A percentile compares a stretch with the other conserved stretches of the same genome.
Evolutionary conservation across 1,140 invertebrate genomes (phyloP).

Genomic region (Platorchestia sp.): DNA sequence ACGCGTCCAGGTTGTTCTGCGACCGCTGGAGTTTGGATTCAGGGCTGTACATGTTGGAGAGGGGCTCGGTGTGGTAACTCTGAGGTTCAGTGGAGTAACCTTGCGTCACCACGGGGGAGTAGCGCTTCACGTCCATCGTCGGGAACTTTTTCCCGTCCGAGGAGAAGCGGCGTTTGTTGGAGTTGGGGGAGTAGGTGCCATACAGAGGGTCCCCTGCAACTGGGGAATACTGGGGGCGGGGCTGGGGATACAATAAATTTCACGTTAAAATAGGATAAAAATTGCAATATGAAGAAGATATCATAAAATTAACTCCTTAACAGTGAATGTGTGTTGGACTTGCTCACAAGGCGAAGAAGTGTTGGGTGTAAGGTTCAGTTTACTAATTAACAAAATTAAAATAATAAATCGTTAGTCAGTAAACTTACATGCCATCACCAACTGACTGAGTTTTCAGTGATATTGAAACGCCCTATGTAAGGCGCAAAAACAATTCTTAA

Average conservation of each 20-base stretch:
- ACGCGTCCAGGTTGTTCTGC: conserved; percentile 22
- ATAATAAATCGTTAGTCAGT: neutral
- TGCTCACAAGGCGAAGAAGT: neutral
- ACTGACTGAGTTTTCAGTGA: too few relatives aligned
- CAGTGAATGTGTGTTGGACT: neutral
- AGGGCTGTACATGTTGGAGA: conserved; percentile 13
- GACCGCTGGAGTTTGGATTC: conserved; percentile 9
- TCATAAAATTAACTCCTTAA: neutral
- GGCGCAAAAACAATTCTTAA: neutral
- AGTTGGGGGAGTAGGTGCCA: conserved; percentile 65
- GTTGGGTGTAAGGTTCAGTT: neutral
- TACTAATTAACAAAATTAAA: neutral
- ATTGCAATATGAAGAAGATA: neutral
- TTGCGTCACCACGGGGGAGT: conserved; percentile 61
- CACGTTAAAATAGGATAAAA: neutral
- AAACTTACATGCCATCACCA: too few relatives aligned
- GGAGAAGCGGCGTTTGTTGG: conserved; percentile 63
- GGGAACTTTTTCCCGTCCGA: conserved; percentile 64
- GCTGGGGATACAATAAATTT: conserved; percentile 30
- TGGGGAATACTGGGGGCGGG: conserved; percentile 62
- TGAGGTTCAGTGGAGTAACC: conserved; percentile 9
- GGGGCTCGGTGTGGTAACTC: conserved; percentile 2
- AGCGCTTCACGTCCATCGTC: conserved; percentile 61
- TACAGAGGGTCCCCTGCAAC: conserved; percentile 62
- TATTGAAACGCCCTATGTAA: neutral